Evolutionary conservation across 2,888 invertebrate genomes (phyloP), one percentile per base, ranked within the genome.

Genomic region (Ormyrus nitidulus): DNA sequence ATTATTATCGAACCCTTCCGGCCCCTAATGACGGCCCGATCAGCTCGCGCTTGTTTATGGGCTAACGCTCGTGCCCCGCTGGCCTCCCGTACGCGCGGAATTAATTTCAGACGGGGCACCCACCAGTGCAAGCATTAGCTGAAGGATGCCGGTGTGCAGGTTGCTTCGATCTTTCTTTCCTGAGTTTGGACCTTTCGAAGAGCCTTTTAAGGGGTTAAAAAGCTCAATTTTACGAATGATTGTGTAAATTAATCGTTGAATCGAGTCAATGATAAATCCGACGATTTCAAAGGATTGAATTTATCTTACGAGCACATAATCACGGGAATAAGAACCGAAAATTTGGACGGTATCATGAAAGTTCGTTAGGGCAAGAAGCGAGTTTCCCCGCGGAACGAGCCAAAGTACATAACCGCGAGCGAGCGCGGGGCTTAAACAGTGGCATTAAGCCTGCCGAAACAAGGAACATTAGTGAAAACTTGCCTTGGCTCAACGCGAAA

Each of bases 391-490:
- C 83, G 81, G 49, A 34, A 34, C 11, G 56, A 66, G 74, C 51
- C 71, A 72, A 81, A 81, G 79, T 73, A 76, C 76, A 78, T 72
- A 81, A 73, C 73, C 70, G 70, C 48, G 68, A 72, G 59, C 3
- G 34, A 34, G 34, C 34, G 34, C 34, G 34, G 19, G 86, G 86
- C 85, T 88, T 88, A 88, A 87, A 83, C 83, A 86, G 85, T 19
- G 80, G 82, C 85, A 88, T 89, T 89, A 89, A 86, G 86, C 84
- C 85, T 85, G 85, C 84, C 84, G 83, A 84, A 90, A 90, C 89
- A 89, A 89, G 89, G 84, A 86, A 87, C 90, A 90, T 90, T 90
- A 90, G 88, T 88, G 89, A 88, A 89, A 90, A 90, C 90, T 90
- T 83, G 65, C 89, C 89, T 90, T 80, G 56, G 78, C 72, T 77